A percentile compares a stretch with the other conserved stretches of the same genome.
phyloP scores from a whole-genome alignment of 1,140 invertebrate species.

The Leptopilina boulardi region DNA sequence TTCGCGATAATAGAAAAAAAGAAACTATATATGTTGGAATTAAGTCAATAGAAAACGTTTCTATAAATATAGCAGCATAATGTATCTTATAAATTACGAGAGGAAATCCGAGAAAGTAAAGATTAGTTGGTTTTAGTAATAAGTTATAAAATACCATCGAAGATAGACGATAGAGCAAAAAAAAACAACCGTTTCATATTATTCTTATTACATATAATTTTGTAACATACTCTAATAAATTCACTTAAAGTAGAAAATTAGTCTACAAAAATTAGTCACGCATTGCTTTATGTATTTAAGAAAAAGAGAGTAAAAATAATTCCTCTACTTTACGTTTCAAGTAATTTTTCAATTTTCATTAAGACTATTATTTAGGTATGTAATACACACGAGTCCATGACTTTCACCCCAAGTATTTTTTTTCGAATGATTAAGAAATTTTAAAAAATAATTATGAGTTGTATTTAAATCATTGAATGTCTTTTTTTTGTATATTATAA shows the following conservation, averaged over 20 bases:
- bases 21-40: too few species aligned
- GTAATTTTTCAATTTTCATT: too few species aligned
- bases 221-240: background rate
- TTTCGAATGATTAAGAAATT: too few species aligned
- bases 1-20: too few species aligned
- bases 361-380: too few species aligned
- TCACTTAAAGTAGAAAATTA: background rate
- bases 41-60: too few species aligned
- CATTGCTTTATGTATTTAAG: background rate
- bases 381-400: too few species aligned
- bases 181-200: background rate
- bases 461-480: too few species aligned
- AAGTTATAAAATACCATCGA: constrained; percentile 7
- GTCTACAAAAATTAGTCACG: background rate
- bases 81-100: background rate
- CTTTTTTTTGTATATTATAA: too few species aligned
- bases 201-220: background rate
- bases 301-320: background rate
- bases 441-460: too few species aligned
- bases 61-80: background rate
- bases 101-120: constrained; percentile 13
- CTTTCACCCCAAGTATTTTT: too few species aligned
- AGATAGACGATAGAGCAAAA: background rate
- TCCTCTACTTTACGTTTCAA: too few species aligned
- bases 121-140: background rate